phyloP scores from a whole-genome alignment of 53 echinoderm and acorn worm genomes.

The Temnopleurus reevesii region DNA sequence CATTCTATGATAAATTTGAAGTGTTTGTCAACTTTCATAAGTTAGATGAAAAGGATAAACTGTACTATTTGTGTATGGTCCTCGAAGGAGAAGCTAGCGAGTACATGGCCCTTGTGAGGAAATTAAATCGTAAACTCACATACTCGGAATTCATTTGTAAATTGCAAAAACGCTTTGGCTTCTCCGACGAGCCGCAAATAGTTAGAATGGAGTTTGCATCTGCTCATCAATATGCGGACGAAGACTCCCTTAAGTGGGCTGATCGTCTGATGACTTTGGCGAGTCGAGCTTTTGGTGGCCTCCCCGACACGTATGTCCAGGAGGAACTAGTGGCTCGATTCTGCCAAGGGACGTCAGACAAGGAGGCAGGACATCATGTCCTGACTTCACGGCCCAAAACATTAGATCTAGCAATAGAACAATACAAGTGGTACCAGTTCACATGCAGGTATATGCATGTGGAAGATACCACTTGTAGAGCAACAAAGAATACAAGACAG shows the following conservation, averaged over 20 bases:
- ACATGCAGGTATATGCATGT: background rate
- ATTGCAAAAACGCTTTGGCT: background rate
- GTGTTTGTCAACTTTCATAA: no score
- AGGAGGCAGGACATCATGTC: slow-evolving; percentile 2
- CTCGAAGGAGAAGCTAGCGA: no score
- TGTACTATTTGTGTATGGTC: no score
- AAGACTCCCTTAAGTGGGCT: background rate
- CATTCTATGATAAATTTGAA: no score
- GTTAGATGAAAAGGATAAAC: no score
- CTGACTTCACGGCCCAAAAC: background rate
- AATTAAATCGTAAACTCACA: no score
- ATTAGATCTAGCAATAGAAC: background rate
- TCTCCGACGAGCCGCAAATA: background rate
- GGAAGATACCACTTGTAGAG: background rate
- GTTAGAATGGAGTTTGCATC: background rate
- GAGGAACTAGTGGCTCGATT: background rate
- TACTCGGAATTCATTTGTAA: background rate
- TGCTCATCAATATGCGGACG: background rate
- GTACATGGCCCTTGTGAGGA: no score
- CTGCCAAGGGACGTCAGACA: background rate
- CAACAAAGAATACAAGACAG: background rate
- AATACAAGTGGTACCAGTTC: background rate
- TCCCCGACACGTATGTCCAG: background rate
- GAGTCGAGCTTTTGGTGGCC: background rate
- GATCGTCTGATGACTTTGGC: no score